A percentile compares a stretch with the other conserved stretches of the same genome.
phyloP scores from a whole-genome alignment of 2,888 invertebrate genomes.

The Agrilus biguttatus region DNA sequence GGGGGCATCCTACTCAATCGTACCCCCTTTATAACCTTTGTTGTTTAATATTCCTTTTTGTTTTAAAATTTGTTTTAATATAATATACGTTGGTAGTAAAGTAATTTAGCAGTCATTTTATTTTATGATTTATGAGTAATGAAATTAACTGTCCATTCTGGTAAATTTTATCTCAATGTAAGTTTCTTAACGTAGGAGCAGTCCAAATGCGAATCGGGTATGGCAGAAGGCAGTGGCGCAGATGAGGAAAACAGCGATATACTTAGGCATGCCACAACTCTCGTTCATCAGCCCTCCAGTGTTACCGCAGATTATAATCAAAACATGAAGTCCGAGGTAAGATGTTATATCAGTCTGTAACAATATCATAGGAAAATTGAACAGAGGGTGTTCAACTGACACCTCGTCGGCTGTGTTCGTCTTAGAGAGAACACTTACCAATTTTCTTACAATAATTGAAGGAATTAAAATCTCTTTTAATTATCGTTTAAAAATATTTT shows the following conservation, averaged over 20 bases:
- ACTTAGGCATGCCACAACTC: constrained; percentile 38
- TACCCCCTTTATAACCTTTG: no score
- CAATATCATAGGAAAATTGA: background rate
- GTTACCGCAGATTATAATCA: constrained; percentile 9
- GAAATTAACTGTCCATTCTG: background rate
- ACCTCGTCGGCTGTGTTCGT: no score
- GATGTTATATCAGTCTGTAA: constrained; percentile 5
- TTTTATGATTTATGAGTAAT: background rate
- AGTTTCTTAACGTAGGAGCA: constrained; percentile 34
- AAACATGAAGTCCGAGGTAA: constrained; percentile 29
- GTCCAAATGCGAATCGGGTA: constrained; percentile 75
- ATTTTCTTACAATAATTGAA: no score
- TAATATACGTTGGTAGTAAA: no score
- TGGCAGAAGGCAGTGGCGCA: constrained; percentile 60
- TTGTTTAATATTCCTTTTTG: no score
- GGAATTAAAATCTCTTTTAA: no score
- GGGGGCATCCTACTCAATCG: no score
- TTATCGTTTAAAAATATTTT: no score
- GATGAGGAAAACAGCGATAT: constrained; percentile 47
- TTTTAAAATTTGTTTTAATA: no score
- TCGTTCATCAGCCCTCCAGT: constrained; percentile 35
- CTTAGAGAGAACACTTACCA: no score
- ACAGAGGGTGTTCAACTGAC: background rate
- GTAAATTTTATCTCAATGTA: constrained; percentile 5
- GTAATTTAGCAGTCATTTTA: background rate